phyloP scores from a whole-genome alignment of 2,113 vertebrate species.

The Falcunculus frontatus region DNA sequence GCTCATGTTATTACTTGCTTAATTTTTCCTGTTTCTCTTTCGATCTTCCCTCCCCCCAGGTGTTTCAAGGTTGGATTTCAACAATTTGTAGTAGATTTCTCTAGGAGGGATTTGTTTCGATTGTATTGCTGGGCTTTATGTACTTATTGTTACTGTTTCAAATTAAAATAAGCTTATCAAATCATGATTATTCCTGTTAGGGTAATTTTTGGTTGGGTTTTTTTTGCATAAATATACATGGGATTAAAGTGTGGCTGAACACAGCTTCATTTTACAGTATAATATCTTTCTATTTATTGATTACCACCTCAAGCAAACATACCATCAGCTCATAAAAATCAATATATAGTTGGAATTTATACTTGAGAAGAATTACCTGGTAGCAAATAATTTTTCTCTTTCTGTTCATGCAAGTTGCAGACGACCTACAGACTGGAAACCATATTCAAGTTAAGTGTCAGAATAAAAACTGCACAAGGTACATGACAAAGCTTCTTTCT shows the following conservation, averaged over 20 bases:
- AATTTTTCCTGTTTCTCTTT: constrained; percentile 55
- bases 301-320: background rate
- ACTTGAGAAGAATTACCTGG: background rate
- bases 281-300: background rate
- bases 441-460: background rate
- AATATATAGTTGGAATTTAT: background rate
- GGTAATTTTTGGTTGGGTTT: background rate
- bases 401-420: background rate
- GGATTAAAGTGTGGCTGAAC: background rate
- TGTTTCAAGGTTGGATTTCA: constrained; percentile 12
- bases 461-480: background rate
- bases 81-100: background rate
- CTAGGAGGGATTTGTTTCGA: background rate
- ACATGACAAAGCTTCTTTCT: background rate
- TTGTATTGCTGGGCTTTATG: background rate
- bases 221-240: background rate
- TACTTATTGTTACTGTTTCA: background rate
- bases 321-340: background rate
- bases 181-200: background rate
- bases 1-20: constrained; percentile 58
- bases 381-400: background rate
- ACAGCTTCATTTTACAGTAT: background rate
- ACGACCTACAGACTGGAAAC: background rate
- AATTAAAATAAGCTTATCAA: background rate
- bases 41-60: constrained; percentile 26